Evolutionary conservation across 2,797 vertebrate species (phyloP).

Genomic region (Neosalanx taihuensis): DNA sequence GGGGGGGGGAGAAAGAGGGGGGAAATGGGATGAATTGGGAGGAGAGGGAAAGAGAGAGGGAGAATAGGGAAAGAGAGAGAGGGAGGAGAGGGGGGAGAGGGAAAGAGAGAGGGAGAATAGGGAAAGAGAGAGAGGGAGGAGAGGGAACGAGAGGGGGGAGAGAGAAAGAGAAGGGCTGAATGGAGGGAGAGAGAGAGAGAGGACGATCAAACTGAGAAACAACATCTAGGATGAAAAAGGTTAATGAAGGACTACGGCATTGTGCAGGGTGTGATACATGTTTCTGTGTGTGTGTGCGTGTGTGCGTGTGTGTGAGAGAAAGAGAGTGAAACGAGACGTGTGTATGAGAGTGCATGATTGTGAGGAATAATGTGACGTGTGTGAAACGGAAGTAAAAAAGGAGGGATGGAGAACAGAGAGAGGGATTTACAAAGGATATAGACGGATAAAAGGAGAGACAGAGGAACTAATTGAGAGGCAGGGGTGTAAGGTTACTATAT

Average conservation of each 20-base stretch:
- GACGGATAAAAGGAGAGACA: neutral
- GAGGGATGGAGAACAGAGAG: too few relatives aligned
- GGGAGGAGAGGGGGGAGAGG: neutral
- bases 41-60: neutral
- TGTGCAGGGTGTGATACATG: neutral
- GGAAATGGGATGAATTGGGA: neutral
- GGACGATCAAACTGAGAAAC: too few relatives aligned
- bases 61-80: neutral
- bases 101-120: neutral
- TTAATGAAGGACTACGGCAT: neutral
- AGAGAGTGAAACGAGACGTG: neutral
- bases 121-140: neutral
- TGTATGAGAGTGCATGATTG: neutral
- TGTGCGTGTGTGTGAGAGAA: too few relatives aligned
- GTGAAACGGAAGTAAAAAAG: too few relatives aligned
- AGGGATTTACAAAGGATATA: neutral
- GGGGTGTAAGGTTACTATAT: neutral
- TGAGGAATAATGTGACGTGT: neutral
- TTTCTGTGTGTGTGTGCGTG: too few relatives aligned
- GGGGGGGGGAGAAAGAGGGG: neutral
- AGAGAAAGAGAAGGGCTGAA: neutral
- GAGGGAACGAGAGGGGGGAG: neutral
- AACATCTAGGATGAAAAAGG: neutral
- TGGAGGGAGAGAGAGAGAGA: neutral
- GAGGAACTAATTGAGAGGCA: neutral